A percentile compares a stretch with the other conserved stretches of the same genome.
Conservation (phyloP, 2,888 invertebrate genomes). For the Vannuccia rotundouncinata region DNA sequence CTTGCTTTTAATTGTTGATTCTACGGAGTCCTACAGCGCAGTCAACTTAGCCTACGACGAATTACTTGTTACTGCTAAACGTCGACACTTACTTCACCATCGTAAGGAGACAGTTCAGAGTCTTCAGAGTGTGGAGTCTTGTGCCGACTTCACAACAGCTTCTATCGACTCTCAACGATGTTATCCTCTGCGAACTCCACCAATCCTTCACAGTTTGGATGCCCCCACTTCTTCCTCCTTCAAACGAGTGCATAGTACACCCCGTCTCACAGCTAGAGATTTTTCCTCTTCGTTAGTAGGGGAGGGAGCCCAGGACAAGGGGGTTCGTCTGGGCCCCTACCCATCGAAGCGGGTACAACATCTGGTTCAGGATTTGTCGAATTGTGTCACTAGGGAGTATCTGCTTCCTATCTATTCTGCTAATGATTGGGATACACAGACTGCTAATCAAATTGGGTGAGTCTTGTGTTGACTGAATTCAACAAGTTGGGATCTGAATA, state of each 20-base stretch:
- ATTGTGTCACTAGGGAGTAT: background rate
- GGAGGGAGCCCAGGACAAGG: background rate
- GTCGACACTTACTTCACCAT: background rate
- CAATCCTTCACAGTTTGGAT: background rate
- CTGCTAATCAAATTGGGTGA: background rate
- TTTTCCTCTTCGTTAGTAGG: background rate
- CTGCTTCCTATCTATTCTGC: background rate
- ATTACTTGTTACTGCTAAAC: background rate
- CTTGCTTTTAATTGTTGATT: background rate
- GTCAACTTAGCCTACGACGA: slow-evolving; percentile 15
- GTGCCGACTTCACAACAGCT: background rate
- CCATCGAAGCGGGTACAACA: background rate
- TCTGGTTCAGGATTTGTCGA: background rate
- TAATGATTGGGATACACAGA: background rate
- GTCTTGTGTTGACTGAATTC: background rate
- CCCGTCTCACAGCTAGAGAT: background rate
- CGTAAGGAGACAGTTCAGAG: background rate
- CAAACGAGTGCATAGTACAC: slow-evolving; percentile 7
- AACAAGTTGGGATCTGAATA: background rate
- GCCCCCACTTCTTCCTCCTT: background rate
- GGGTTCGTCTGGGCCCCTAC: background rate
- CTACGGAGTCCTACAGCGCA: background rate
- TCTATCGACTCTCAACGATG: background rate
- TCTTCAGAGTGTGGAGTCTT: background rate
- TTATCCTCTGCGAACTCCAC: background rate